Percentiles rank a stretch among this genome's conserved stretches.
These are phyloP conservation scores for Papilio xuthus DNA, from an alignment of 1,140 invertebrate genomes.

Conservation along the genomic window DNA sequence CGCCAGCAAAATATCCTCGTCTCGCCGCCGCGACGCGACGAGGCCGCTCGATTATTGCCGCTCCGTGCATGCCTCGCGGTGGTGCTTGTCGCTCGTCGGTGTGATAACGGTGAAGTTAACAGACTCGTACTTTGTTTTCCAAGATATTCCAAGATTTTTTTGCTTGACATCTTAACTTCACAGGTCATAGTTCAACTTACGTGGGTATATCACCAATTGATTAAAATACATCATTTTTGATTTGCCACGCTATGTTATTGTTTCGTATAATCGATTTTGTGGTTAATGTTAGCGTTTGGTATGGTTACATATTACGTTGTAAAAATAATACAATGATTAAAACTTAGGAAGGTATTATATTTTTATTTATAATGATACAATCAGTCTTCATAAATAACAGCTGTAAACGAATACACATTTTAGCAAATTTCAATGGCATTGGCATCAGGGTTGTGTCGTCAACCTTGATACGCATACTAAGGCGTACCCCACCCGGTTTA, in stretches of 20 bases:
- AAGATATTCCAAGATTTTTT: not conserved
- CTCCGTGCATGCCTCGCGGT: slow-evolving; percentile 5
- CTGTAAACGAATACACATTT: not conserved
- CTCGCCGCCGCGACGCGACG: slow-evolving; percentile 2
- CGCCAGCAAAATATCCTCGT: not conserved
- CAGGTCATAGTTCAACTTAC: too few relatives aligned
- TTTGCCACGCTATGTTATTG: too few relatives aligned
- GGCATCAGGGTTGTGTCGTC: not conserved
- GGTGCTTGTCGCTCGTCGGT: not conserved
- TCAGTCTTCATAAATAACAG: slow-evolving; percentile 26
- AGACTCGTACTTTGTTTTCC: not conserved
- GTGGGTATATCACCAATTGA: too few relatives aligned
- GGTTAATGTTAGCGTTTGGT: too few relatives aligned
- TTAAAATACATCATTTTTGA: too few relatives aligned
- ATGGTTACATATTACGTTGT: too few relatives aligned
- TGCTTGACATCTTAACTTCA: not conserved
- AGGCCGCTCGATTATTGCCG: slow-evolving; percentile 12
- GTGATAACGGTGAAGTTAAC: not conserved
- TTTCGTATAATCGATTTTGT: too few relatives aligned
- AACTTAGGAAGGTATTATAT: too few relatives aligned
- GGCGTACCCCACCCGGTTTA: too few relatives aligned
- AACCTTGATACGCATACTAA: too few relatives aligned
- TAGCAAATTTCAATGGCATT: not conserved
- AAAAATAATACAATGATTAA: too few relatives aligned
- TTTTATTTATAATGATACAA: slow-evolving; percentile 29